Percentiles rank a stretch among this genome's conserved stretches.
Evolutionary conservation across 2,888 invertebrate species (phyloP).

Genomic region (Spicauda simplicius): DNA sequence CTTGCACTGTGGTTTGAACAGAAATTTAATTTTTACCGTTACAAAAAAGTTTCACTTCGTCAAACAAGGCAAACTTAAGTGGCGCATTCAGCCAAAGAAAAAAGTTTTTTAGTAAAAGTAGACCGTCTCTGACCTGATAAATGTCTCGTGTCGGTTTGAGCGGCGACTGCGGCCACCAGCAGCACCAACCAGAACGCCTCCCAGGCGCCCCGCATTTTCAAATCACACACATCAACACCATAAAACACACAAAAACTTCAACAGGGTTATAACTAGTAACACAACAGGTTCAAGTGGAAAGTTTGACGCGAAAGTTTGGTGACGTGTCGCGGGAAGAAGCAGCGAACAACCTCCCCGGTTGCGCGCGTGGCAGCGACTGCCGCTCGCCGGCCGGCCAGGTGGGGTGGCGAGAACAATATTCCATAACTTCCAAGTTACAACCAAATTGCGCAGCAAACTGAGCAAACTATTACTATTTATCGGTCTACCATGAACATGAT

Average conservation of each 20-base stretch:
- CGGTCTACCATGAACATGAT: neutral
- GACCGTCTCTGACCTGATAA: slow-evolving; percentile 68
- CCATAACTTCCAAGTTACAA: slow-evolving; percentile 8
- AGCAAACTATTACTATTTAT: neutral
- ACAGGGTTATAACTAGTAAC: slow-evolving; percentile 48
- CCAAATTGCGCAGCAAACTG: slow-evolving; percentile 1
- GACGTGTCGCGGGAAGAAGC: slow-evolving; percentile 60
- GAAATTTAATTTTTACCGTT: slow-evolving; percentile 22
- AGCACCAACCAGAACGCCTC: slow-evolving; percentile 75
- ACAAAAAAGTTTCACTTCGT: slow-evolving; percentile 14
- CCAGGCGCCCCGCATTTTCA: slow-evolving; percentile 78
- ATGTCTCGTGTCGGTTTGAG: slow-evolving; percentile 74
- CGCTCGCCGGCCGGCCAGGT: slow-evolving; percentile 52
- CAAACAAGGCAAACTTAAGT: slow-evolving; percentile 22
- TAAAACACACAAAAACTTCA: slow-evolving; percentile 59
- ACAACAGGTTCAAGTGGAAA: slow-evolving; percentile 54
- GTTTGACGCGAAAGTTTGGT: slow-evolving; percentile 76
- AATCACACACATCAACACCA: slow-evolving; percentile 77
- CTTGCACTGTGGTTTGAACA: neutral
- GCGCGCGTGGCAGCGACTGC: slow-evolving; percentile 68
- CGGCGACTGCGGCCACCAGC: slow-evolving; percentile 63
- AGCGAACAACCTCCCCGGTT: slow-evolving; percentile 44
- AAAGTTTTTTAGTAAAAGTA: slow-evolving; percentile 33
- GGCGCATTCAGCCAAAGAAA: slow-evolving; percentile 22
- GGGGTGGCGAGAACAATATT: slow-evolving; percentile 54